phyloP scores from a whole-genome alignment of 2,113 vertebrate species.

The Peucedramus taeniatus region DNA sequence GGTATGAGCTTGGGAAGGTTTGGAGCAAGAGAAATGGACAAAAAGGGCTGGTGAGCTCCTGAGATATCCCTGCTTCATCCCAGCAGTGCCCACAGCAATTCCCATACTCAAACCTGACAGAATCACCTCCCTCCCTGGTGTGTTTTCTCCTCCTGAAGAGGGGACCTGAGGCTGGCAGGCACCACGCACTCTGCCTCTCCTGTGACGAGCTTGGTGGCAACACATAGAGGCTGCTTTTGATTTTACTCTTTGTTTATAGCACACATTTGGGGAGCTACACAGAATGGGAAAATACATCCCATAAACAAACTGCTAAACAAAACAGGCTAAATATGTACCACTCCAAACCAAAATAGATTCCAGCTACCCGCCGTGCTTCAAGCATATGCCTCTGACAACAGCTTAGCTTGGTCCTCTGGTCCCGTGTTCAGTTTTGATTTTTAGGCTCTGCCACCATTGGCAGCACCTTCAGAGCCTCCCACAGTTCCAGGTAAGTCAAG shows the following conservation, averaged over 20 bases:
- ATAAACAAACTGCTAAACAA: slow-evolving; percentile 59
- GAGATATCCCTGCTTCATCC: neutral
- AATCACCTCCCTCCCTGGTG: neutral
- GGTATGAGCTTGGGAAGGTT: neutral
- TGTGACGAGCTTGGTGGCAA: neutral
- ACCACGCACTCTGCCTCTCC: neutral
- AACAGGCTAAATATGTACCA: slow-evolving; percentile 8
- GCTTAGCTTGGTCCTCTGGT: neutral
- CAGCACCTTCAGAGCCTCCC: neutral
- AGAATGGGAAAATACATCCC: slow-evolving; percentile 27
- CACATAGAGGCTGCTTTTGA: neutral
- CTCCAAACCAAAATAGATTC: slow-evolving; percentile 34
- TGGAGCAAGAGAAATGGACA: neutral
- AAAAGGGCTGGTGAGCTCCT: neutral
- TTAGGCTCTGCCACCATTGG: neutral
- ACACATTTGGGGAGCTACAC: slow-evolving; percentile 14
- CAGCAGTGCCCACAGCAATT: neutral
- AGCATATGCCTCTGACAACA: slow-evolving; percentile 15
- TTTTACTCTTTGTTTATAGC: slow-evolving; percentile 47
- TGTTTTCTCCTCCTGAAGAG: rapidly evolving
- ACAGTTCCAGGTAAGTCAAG: neutral
- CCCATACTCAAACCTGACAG: neutral
- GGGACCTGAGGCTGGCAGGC: neutral
- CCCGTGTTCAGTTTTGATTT: neutral
- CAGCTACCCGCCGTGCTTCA: neutral